Percentiles rank a stretch among this genome's conserved stretches.
These are phyloP conservation scores for Oscheius sp. DNA, from an alignment of 1,140 invertebrate species.

Conservation along the genomic window DNA sequence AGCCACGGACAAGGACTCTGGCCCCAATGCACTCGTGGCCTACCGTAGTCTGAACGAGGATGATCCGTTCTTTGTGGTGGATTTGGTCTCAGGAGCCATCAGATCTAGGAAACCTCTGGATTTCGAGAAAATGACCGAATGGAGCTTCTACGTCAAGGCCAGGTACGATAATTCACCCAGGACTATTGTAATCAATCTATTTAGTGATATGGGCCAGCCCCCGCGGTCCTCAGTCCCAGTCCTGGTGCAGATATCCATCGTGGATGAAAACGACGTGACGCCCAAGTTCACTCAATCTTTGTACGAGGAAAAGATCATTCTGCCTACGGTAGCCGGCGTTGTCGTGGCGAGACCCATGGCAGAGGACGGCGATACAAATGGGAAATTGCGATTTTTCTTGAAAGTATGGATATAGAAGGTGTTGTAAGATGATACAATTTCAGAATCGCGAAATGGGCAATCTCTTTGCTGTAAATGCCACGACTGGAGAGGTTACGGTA, in stretches of 20 bases:
- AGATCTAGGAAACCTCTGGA: conserved; percentile 36
- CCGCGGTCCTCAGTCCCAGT: conserved; percentile 16
- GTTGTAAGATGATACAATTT: neutral
- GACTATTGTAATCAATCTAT: no score
- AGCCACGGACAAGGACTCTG: conserved; percentile 88
- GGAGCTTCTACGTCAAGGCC: conserved; percentile 39
- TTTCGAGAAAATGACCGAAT: conserved; percentile 37
- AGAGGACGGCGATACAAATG: conserved; percentile 24
- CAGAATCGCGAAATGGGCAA: neutral
- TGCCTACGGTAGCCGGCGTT: conserved; percentile 29
- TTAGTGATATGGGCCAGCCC: conserved; percentile 42
- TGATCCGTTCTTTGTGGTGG: conserved; percentile 42
- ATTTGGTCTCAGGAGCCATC: conserved; percentile 42
- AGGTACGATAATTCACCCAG: no score
- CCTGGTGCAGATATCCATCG: conserved; percentile 68
- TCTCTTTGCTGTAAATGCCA: conserved; percentile 1
- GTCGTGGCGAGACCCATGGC: conserved; percentile 16
- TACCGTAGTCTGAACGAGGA: conserved; percentile 74
- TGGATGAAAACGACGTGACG: conserved; percentile 90
- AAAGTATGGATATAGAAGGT: no score
- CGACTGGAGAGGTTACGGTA: conserved; percentile 15
- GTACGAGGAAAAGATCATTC: conserved; percentile 65
- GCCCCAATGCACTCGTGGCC: conserved; percentile 87
- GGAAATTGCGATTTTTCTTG: conserved; percentile 28
- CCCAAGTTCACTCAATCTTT: conserved; percentile 85